These are phyloP conservation scores for Neofelis nebulosa DNA, from an alignment of 2,113 vertebrate species.

Conservation along the genomic window DNA sequence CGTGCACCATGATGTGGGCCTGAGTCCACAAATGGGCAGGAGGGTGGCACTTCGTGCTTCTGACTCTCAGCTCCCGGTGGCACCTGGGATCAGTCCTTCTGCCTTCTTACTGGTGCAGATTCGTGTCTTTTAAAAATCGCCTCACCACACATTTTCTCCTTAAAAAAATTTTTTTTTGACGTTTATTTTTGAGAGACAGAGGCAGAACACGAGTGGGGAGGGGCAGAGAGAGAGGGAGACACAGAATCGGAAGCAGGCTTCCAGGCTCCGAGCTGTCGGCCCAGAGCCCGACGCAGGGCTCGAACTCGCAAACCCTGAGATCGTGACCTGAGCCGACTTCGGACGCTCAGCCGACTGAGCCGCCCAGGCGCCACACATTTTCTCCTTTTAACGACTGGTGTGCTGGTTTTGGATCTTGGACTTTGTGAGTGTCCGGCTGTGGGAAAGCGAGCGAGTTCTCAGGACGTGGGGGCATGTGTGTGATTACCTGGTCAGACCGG, in stretches of 20 bases:
- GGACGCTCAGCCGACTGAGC: too few species aligned
- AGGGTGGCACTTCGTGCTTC: neutral
- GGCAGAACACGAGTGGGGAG: too few species aligned
- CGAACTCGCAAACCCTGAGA: too few species aligned
- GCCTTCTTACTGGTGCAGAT: too few species aligned
- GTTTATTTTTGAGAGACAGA: too few species aligned
- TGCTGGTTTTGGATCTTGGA: neutral
- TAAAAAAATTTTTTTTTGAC: too few species aligned
- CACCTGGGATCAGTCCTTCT: rapidly evolving
- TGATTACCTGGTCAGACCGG: neutral
- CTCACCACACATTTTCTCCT: neutral
- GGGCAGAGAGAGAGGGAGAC: too few species aligned
- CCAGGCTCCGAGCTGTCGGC: too few species aligned
- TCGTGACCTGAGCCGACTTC: too few species aligned
- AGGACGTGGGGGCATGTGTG: neutral
- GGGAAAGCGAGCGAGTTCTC: neutral
- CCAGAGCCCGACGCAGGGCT: too few species aligned
- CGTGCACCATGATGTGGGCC: rapidly evolving
- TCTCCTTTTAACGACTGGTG: neutral
- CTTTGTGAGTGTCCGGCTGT: neutral
- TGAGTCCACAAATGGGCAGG: neutral
- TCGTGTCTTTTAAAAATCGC: neutral
- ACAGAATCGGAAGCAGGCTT: too few species aligned
- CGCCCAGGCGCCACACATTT: neutral
- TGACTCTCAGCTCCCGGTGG: rapidly evolving